A percentile compares a stretch with the other conserved stretches of the same genome.
Evolutionary conservation across 1,140 invertebrate species (phyloP).

Genomic region (Globodera ellingtonae): DNA sequence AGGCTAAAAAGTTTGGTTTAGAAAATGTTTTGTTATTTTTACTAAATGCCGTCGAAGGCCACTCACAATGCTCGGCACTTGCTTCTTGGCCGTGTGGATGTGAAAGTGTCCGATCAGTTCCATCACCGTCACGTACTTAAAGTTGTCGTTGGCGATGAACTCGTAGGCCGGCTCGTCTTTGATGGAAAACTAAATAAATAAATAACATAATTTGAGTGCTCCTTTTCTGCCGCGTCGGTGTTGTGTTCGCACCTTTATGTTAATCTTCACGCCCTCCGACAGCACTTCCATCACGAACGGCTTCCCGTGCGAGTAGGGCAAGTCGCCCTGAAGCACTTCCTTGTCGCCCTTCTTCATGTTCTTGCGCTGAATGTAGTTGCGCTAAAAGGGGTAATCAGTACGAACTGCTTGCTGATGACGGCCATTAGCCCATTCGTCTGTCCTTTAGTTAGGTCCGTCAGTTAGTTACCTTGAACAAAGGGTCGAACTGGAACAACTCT

Average conservation of each 20-base stretch:
- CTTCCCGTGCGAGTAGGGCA: not conserved
- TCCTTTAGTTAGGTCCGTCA: not conserved
- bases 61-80: constrained; percentile 1
- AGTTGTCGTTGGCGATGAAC: not conserved
- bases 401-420: not conserved
- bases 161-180: not conserved
- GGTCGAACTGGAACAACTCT: not conserved
- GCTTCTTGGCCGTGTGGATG: not conserved
- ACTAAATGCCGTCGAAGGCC: not conserved
- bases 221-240: not conserved
- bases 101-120: not conserved
- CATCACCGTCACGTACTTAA: constrained; percentile 1
- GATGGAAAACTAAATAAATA: not conserved
- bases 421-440: not conserved
- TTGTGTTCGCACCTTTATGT: not conserved
- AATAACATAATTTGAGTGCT: not conserved
- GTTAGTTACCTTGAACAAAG: not conserved
- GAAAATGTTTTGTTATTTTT: not conserved
- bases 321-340: not conserved
- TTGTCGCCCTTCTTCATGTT: not conserved
- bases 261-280: not conserved
- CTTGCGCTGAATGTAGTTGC: not conserved
- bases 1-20: not conserved
- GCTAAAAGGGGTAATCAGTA: not conserved
- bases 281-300: not conserved